Evolutionary conservation across 1,140 invertebrate species (phyloP), one percentile per base, ranked within the genome.

Genomic region (Steinernema khuongi): DNA sequence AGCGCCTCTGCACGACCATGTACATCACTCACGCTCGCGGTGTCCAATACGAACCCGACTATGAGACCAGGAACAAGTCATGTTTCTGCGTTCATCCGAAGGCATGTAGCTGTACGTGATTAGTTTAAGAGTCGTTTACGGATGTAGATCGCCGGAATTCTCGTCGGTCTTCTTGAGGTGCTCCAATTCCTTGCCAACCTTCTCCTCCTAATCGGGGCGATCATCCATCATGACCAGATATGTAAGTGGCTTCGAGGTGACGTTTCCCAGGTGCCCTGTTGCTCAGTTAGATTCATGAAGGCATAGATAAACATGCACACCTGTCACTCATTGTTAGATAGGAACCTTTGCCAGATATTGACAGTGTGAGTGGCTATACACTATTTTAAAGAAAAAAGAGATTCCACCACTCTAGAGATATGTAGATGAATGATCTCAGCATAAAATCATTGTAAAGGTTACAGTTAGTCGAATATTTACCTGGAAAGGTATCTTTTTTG

Each of bases 171-270:
- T 26, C 26, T 60, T 14, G 50, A 60, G 26, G 50, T 60, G 7
- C 14, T 60, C 50, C 50, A 60, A 7, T 60, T 60, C 22, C 50
- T 60, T 7, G 50, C 50, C 14, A 60, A 60, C 26, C 50, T 60
- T 11, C 50, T 60, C 22, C 19, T 60, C 2, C 50, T 60, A 14
- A 60, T 60, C 22, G 50, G 50, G 4, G 50, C 50, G 4, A 60
- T 60, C 50, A 60, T 60, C 50, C 50, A 60, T 22, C 50, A 60
- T 22, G 50, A 60, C 22, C 50, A 22, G 4, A 60, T 60, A 60
- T 60, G 50, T 60, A n/a, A 41, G 36, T 41, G 7, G 7, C 7
- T 41, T 41, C n/a, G 7, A 41, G n/a, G n/a, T 41, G 36, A n/a
- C 36, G 7, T 41, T 41, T 41, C 36, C n/a, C 7, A 41, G n/a